phyloP scores from a whole-genome alignment of 2,113 vertebrate species.

The Sigmodon hispidus region DNA sequence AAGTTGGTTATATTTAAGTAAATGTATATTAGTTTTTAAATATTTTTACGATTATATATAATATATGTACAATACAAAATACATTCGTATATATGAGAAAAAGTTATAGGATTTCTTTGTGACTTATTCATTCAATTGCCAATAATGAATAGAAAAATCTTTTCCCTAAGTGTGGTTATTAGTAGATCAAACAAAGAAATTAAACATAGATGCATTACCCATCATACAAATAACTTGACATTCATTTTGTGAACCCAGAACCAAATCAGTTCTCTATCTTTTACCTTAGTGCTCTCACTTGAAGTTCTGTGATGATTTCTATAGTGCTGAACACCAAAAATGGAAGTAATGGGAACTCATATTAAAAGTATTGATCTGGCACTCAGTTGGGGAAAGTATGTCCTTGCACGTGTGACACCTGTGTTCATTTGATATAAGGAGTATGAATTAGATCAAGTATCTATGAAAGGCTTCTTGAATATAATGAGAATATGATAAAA shows the following conservation, averaged over 20 bases:
- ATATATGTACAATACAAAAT: background rate
- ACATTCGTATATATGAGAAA: background rate
- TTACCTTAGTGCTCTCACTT: background rate
- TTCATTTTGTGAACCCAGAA: background rate
- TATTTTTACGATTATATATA: background rate
- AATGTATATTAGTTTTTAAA: background rate
- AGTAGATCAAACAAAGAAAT: background rate
- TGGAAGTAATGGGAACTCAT: background rate
- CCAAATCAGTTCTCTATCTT: background rate
- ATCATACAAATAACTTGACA: background rate
- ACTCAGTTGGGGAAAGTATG: rapidly evolving
- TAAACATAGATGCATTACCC: background rate
- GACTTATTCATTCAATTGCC: background rate
- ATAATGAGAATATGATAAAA: rapidly evolving
- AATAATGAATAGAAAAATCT: background rate
- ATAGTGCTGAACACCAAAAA: rapidly evolving
- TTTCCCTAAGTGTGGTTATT: background rate
- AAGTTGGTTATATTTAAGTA: background rate
- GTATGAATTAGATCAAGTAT: background rate
- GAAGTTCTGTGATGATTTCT: background rate
- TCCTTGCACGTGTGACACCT: background rate
- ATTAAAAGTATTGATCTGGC: background rate
- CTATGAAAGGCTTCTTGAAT: background rate
- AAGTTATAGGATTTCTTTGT: background rate
- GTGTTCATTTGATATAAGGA: background rate